Percentiles rank a stretch among this genome's conserved stretches.
Evolutionary conservation across 2,113 vertebrate species (phyloP).

Genomic region (Hippocampus mohnikei): DNA sequence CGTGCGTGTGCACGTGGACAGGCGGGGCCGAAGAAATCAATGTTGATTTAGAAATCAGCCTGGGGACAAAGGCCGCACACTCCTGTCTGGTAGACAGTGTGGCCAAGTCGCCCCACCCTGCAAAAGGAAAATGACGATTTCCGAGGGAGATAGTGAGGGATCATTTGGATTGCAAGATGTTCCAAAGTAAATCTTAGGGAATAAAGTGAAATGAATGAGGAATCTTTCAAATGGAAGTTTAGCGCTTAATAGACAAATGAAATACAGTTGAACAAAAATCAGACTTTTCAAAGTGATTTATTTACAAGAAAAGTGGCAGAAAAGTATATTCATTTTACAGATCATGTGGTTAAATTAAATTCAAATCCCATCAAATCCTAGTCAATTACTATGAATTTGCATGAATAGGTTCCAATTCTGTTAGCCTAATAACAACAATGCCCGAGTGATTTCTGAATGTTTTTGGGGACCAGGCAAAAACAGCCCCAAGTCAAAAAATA

Average conservation of each 20-base stretch:
- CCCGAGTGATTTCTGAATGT: too few species aligned
- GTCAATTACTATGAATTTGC: too few species aligned
- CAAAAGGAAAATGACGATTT: slow-evolving; percentile 1
- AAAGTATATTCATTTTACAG: not conserved
- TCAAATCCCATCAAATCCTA: too few species aligned
- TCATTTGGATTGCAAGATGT: not conserved
- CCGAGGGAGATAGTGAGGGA: not conserved
- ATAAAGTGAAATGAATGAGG: too few species aligned
- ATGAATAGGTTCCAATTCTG: too few species aligned
- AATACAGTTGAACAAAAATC: not conserved
- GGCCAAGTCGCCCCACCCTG: slow-evolving; percentile 27
- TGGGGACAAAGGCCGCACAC: slow-evolving; percentile 10
- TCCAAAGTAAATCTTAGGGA: not conserved
- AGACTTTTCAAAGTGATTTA: not conserved
- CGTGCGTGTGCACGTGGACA: slow-evolving; percentile 13
- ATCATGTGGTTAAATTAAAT: too few species aligned
- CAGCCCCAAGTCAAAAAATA: too few species aligned
- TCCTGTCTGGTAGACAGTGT: slow-evolving; percentile 11
- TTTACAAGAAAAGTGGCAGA: not conserved
- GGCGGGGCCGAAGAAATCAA: slow-evolving; percentile 28
- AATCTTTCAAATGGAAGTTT: not conserved
- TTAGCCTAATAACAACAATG: too few species aligned
- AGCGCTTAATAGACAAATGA: not conserved
- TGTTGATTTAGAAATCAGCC: slow-evolving; percentile 38
- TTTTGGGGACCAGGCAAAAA: too few species aligned